phyloP scores from a whole-genome alignment of 2,888 invertebrate species.

The Yponomeuta sedellus region DNA sequence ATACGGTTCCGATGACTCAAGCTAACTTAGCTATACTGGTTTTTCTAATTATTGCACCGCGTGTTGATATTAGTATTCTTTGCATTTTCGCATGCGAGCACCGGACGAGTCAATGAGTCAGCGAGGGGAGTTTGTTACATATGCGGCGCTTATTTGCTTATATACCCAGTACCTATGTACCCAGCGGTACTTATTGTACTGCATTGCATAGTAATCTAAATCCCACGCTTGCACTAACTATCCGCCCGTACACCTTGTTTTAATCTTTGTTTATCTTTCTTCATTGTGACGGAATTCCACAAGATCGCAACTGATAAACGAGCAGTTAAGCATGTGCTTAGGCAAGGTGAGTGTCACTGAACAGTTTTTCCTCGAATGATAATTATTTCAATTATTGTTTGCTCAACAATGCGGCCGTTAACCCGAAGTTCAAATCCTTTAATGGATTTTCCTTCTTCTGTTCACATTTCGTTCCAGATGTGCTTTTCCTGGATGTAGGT shows the following conservation, averaged over 20 bases:
- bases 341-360: neutral
- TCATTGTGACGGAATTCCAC: neutral
- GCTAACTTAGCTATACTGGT: neutral
- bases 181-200: neutral
- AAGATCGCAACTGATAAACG: neutral
- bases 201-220: neutral
- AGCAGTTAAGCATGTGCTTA: neutral
- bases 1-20: neutral
- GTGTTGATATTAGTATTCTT: constrained; percentile 1
- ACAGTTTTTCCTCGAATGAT: neutral
- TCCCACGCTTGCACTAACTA: constrained; percentile 1
- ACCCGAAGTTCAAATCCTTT: neutral
- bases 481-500: too few relatives aligned
- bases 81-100: constrained; percentile 20
- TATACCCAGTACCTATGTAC: neutral
- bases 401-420: neutral
- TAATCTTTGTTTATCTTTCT: neutral
- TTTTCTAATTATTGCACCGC: constrained; percentile 8
- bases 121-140: neutral
- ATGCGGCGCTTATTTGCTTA: neutral
- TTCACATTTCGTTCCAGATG: too few relatives aligned
- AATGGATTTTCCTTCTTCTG: neutral
- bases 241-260: neutral
- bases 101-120: constrained; percentile 34
- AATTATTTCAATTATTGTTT: neutral